Evolutionary conservation across 1,140 invertebrate genomes (phyloP).

Genomic region (Bombus superbus): DNA sequence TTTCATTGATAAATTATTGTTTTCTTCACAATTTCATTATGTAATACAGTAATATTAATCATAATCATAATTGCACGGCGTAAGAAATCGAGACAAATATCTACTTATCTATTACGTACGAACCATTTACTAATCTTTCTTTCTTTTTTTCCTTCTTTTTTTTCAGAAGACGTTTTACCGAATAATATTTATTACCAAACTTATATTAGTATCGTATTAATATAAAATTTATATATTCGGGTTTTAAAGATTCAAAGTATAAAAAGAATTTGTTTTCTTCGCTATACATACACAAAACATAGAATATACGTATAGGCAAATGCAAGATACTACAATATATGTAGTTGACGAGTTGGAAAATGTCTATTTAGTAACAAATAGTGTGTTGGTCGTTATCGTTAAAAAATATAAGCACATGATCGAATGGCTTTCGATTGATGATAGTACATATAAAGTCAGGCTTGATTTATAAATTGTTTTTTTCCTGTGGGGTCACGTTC

Average conservation of each 20-base stretch:
- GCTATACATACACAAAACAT: background rate
- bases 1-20: background rate
- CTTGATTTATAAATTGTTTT: slow-evolving; percentile 53
- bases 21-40: background rate
- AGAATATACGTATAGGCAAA: background rate
- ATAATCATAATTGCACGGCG: background rate
- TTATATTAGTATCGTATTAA: no score
- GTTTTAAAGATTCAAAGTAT: no score
- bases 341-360: background rate
- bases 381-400: background rate
- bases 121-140: no score
- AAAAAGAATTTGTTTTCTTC: no score
- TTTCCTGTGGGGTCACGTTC: slow-evolving; percentile 49
- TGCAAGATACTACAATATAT: background rate
- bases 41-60: background rate
- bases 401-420: background rate
- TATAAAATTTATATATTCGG: no score
- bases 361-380: background rate
- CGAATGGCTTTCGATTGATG: slow-evolving; percentile 7
- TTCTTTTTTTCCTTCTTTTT: no score
- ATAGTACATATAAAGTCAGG: slow-evolving; percentile 6
- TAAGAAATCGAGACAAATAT: background rate
- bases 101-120: no score
- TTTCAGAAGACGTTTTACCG: background rate
- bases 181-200: no score